These are phyloP conservation scores for Chirona hameri DNA, from an alignment of 2,888 invertebrate species.

Conservation along the genomic window DNA sequence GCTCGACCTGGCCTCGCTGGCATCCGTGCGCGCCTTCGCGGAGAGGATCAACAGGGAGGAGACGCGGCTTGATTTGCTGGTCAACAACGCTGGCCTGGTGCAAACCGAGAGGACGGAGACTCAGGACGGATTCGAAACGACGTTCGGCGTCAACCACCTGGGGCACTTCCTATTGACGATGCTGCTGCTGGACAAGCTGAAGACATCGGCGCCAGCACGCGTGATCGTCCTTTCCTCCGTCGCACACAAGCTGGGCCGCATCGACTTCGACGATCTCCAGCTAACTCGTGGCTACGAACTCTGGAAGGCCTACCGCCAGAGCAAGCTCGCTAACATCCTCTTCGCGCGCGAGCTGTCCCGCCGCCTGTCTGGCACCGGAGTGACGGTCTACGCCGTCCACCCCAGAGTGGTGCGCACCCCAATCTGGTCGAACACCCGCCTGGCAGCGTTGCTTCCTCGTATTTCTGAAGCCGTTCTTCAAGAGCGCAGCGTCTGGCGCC, in stretches of 20 bases:
- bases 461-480: neutral
- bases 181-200: constrained; percentile 62
- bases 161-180: constrained; percentile 76
- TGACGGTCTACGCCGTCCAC: constrained; percentile 48
- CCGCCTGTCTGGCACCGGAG: constrained; percentile 44
- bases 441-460: neutral
- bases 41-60: neutral
- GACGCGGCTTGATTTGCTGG: neutral
- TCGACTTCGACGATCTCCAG: constrained; percentile 39
- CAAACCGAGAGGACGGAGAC: constrained; percentile 58
- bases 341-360: constrained; percentile 45
- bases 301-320: constrained; percentile 43
- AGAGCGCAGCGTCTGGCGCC: neutral
- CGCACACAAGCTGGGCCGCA: constrained; percentile 58
- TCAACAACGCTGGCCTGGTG: constrained; percentile 63
- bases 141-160: constrained; percentile 74
- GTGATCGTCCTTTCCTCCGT: constrained; percentile 71
- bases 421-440: constrained; percentile 43
- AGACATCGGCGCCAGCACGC: constrained; percentile 58
- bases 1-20: constrained; percentile 3
- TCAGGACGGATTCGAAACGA: constrained; percentile 72
- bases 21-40: neutral
- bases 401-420: constrained; percentile 49
- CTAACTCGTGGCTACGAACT: constrained; percentile 30
- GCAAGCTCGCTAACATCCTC: constrained; percentile 47